These are phyloP conservation scores for Linurgus olivaceus DNA, from an alignment of 2,797 vertebrate species.

Conservation along the genomic window DNA sequence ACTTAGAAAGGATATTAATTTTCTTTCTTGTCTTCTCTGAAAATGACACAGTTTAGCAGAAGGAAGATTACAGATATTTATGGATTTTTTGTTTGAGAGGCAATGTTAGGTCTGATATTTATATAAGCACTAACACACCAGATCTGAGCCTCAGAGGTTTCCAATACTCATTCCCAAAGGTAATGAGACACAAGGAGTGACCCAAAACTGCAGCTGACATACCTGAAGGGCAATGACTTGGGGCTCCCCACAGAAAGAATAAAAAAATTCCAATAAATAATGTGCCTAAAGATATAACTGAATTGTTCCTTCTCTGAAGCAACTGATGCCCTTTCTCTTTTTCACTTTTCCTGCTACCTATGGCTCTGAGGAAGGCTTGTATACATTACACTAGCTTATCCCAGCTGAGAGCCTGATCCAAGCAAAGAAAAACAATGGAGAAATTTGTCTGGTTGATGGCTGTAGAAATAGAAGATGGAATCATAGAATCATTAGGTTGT, in stretches of 20 bases:
- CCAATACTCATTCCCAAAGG: not conserved
- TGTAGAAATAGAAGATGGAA: not conserved
- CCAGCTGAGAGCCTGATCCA: not conserved
- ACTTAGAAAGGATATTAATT: not conserved
- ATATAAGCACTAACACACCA: not conserved
- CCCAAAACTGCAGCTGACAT: not conserved
- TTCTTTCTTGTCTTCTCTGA: not conserved
- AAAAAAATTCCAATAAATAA: not conserved
- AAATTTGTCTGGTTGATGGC: not conserved
- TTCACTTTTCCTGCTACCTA: not conserved
- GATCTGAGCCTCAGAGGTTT: not conserved
- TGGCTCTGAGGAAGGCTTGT: not conserved
- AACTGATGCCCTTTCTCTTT: not conserved
- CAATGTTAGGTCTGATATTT: not conserved
- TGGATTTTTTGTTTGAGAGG: not conserved
- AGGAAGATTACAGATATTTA: not conserved
- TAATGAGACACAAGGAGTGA: not conserved
- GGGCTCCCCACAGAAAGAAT: not conserved
- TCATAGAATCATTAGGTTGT: not conserved
- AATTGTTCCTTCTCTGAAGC: not conserved
- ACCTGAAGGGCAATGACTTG: not conserved
- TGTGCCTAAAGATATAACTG: not conserved
- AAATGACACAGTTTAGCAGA: not conserved
- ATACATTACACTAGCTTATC: not conserved
- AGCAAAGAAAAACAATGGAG: not conserved